Evolutionary conservation across 1,140 invertebrate genomes (phyloP), one percentile per base, ranked within the genome.

Genomic region (Solenopsis invicta): DNA sequence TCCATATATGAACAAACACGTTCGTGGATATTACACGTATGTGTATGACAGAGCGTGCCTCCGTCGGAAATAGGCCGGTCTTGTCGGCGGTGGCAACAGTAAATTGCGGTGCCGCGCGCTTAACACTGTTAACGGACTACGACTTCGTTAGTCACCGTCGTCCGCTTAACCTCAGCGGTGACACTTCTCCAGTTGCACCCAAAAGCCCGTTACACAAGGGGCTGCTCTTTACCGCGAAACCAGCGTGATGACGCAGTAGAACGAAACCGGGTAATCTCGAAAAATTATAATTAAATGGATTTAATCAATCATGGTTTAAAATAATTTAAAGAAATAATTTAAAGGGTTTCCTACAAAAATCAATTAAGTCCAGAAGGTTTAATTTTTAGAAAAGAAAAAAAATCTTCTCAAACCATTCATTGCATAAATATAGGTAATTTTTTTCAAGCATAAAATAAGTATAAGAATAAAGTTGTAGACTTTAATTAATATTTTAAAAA

Each of bases 91-190:
- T 41, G 67, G 48, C 64, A 66, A 88, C 88, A 18, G 41, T 81
- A 90, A 90, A 90, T 90, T 82, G 89, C 86, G 86, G 56, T 66
- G 37, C 34, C 54, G 34, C 29, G 62, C 76, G 56, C 87, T 88
- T 88, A 88, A 86, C 66, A 75, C 37, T 56, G 64, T 66, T 78
- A 56, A 87, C 72, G 64, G 48, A 88, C 69, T 61, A 66, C 71
- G 10, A 59, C 45, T 75, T 84, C 78, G 78, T 85, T 84, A 87
- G 67, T 74, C 78, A 74, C 69, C 86, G 67, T 66, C 78, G 59
- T 69, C 41, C 77, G 64, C 45, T 86, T 80, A 82, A 86, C 76
- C 77, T 50, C 41, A 67, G 54, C 56, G 29, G 48, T 85, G 82
- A 85, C 82, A 78, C 56, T 82, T 86, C 64, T 71, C 37, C 52